phyloP scores from a whole-genome alignment of 2,888 invertebrate species.

The Heteromyza rotundicornis region DNA sequence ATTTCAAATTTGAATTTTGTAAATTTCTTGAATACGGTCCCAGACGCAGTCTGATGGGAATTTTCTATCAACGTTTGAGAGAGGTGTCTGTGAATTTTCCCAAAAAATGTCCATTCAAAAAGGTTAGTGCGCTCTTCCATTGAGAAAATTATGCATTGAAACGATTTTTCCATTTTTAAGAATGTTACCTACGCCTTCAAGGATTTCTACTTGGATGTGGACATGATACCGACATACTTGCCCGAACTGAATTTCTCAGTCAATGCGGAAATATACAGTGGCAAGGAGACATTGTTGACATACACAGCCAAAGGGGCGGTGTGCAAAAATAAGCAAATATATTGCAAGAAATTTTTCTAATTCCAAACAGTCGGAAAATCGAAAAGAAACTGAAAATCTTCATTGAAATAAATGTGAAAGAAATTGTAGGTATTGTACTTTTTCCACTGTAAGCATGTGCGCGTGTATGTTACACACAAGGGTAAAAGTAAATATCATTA shows the following conservation, averaged over 20 bases:
- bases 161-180: neutral
- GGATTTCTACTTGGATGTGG: neutral
- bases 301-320: no score
- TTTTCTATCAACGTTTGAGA: neutral
- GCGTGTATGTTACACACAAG: neutral
- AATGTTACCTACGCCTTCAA: neutral
- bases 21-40: neutral
- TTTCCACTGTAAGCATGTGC: neutral
- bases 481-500: neutral
- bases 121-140: neutral
- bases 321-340: no score
- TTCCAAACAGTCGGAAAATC: no score
- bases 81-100: constrained; percentile 2
- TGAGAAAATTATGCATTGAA: no score
- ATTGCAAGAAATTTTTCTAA: no score
- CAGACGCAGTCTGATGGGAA: neutral
- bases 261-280: no score
- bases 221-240: neutral
- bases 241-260: no score
- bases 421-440: neutral
- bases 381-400: neutral
- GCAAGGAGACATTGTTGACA: no score
- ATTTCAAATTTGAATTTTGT: neutral
- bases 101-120: constrained; percentile 8
- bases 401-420: neutral